Percentiles rank a stretch among this genome's conserved stretches.
These are phyloP conservation scores for Cydia fagiglandana DNA, from an alignment of 1,140 invertebrate genomes.

Conservation along the genomic window DNA sequence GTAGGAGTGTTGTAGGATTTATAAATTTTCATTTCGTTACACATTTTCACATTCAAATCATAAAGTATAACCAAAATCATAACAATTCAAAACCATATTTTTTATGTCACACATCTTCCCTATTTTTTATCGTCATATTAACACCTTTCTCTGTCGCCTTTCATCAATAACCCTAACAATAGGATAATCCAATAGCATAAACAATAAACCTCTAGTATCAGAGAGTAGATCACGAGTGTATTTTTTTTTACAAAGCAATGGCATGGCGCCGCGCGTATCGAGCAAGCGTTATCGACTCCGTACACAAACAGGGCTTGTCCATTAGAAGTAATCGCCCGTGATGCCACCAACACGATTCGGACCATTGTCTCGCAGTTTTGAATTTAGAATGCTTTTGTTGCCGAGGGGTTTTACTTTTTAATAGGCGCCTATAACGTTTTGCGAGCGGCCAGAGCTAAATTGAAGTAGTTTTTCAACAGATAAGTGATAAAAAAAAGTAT, in stretches of 20 bases:
- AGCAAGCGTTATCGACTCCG: conserved; percentile 62
- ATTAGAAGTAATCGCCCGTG: conserved; percentile 72
- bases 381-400: conserved; percentile 53
- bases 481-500: neutral
- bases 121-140: neutral
- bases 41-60: too few species aligned
- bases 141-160: conserved; percentile 9
- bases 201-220: conserved; percentile 38
- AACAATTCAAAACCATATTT: neutral
- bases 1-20: too few species aligned
- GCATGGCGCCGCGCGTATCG: conserved; percentile 72
- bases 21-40: too few species aligned
- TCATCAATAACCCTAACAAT: conserved; percentile 28
- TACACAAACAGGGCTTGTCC: conserved; percentile 76
- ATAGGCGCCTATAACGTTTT: neutral
- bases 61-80: neutral
- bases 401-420: conserved; percentile 33
- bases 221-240: conserved; percentile 47
- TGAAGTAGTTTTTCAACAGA: neutral
- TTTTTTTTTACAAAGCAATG: conserved; percentile 57
- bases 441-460: neutral
- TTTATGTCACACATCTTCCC: neutral
- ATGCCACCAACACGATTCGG: conserved; percentile 64
- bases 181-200: conserved; percentile 33
- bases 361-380: conserved; percentile 61